Base-by-base conservation (phyloP, 2,797 vertebrate genomes). In the Intellagama lesueurii region DNA sequence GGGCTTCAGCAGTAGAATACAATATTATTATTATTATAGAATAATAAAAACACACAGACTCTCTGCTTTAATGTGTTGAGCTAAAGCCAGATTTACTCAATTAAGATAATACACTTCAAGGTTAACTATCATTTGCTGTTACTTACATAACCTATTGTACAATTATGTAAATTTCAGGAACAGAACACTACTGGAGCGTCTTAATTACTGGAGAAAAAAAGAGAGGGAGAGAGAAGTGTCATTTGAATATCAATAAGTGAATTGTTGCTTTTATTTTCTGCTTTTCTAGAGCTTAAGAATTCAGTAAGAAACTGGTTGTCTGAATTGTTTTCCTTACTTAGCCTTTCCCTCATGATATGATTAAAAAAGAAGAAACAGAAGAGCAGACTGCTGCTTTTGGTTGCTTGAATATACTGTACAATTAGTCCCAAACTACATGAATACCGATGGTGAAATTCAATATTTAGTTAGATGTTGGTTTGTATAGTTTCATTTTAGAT, bases 181-280 rank as follows among this genome's bases (percentile, higher is more conserved):
- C 94, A 95, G 95, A 97, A 96, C 96, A 95, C 86, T 96, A 96
- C 95, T 96, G 92, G 95, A 97, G 96, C 96, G 95, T 97, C 96
- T 97, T 97, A 97, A 98, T 98, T 97, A 97, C 94, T 92, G 96
- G 95, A 95, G 11, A 96, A 96, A 96, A 96, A 97, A 3, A 28
- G 1, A 81, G n/a, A 44, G 44, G 75, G 52, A 60, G 96, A 93
- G 19, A 64, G 60, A 64, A 3, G 92, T 96, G 95, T 95, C 94
- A 96, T 97, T 97, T 98, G 97, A 97, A 97, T 97, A 97, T 97
- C 96, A 97, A 97, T 97, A 96, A 96, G 92, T 95, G 94, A 96
- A 94, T 95, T 92, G 93, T 96, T 96, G 94, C 92, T 93, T 96
- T 95, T 95, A 94, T 96, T 97, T 97, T 96, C 96, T 96, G 95